A percentile compares a stretch with the other conserved stretches of the same genome.
Conservation (phyloP, 1,140 invertebrate species). For the Luehdorfia chinensis region DNA sequence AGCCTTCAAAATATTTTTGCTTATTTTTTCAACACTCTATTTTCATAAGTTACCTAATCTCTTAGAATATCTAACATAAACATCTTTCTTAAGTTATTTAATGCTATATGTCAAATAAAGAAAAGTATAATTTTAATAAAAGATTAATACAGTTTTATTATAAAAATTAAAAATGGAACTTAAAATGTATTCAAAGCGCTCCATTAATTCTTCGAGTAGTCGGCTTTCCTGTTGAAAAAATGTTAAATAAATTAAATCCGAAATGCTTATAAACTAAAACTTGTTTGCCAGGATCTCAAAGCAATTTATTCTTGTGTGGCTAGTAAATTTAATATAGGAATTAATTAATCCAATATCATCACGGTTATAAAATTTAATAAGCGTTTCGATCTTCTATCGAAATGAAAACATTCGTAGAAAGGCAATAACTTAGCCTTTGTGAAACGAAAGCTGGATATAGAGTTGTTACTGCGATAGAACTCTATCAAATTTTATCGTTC, state of each 20-base stretch:
- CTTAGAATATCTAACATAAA: no score
- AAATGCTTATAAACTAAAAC: conserved; percentile 4
- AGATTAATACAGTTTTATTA: no score
- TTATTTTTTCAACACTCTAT: no score
- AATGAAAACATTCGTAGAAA: conserved; percentile 1
- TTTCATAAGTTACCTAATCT: no score
- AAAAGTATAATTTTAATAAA: no score
- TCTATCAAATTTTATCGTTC: conserved; percentile 33
- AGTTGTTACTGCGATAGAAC: conserved; percentile 20
- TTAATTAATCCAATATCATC: conserved; percentile 7
- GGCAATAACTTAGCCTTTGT: conserved; percentile 12
- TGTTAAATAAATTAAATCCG: no score
- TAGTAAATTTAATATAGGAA: conserved; percentile 1
- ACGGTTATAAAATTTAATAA: not conserved
- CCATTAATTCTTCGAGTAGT: not conserved
- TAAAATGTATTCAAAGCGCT: conserved; percentile 4
- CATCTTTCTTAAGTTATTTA: no score
- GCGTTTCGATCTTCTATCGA: not conserved
- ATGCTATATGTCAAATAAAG: no score
- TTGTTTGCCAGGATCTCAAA: conserved; percentile 5
- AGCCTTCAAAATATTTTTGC: no score
- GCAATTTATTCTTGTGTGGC: conserved; percentile 3
- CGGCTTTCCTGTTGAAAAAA: conserved; percentile 6
- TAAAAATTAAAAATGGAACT: conserved; percentile 4
- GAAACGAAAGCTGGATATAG: conserved; percentile 21